phyloP scores from a whole-genome alignment of 2,888 invertebrate species.

The Unio delphinus region DNA sequence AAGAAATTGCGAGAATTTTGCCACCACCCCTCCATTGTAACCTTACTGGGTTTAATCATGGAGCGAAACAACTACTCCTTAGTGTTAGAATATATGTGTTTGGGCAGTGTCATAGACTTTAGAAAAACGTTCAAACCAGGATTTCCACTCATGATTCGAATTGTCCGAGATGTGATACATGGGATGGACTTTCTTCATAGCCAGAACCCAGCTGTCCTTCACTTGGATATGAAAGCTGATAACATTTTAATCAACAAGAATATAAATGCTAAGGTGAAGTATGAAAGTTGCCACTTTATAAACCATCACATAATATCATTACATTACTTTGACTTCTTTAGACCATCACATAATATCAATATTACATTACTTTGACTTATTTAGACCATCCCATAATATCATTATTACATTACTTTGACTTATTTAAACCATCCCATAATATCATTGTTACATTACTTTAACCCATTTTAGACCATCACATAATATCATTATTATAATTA shows the following conservation, averaged over 20 bases:
- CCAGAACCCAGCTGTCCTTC: constrained; percentile 41
- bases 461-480: too few relatives aligned
- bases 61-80: constrained; percentile 40
- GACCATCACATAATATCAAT: too few relatives aligned
- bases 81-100: constrained; percentile 49
- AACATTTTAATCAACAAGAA: constrained; percentile 51
- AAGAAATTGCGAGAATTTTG: constrained; percentile 25
- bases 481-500: too few relatives aligned
- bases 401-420: too few relatives aligned
- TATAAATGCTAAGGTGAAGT: constrained; percentile 45
- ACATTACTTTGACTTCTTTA: too few relatives aligned
- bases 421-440: too few relatives aligned
- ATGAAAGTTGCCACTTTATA: too few relatives aligned
- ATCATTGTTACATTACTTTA: too few relatives aligned
- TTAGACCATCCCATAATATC: too few relatives aligned
- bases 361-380: too few relatives aligned
- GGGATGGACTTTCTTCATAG: constrained; percentile 53
- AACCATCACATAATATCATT: too few relatives aligned
- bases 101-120: constrained; percentile 38
- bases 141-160: constrained; percentile 30
- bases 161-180: constrained; percentile 34
- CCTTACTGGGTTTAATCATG: constrained; percentile 38
- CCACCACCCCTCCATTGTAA: constrained; percentile 34
- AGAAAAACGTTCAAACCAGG: constrained; percentile 29
- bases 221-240: constrained; percentile 54